A percentile compares a stretch with the other conserved stretches of the same genome.
These are phyloP conservation scores for Tricholauxania praeusta DNA, from an alignment of 2,888 invertebrate species.

Conservation along the genomic window DNA sequence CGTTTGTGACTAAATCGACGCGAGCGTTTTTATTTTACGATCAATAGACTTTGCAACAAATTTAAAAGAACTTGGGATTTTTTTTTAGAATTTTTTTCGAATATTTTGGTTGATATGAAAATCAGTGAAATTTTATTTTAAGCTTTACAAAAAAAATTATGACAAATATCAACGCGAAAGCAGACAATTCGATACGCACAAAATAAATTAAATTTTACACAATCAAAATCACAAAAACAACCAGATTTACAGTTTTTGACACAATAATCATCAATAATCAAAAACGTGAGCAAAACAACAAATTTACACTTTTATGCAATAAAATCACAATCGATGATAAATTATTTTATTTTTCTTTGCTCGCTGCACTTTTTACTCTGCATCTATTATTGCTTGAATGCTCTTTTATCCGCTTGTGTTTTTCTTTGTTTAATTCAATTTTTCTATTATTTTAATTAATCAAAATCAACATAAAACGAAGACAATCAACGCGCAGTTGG, in stretches of 20 bases:
- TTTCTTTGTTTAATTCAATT: conserved; percentile 26
- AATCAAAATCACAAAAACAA: conserved; percentile 17
- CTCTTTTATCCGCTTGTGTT: conserved; percentile 29
- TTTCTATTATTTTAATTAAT: conserved; percentile 20
- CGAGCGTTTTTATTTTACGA: neutral
- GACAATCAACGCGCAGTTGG: conserved; percentile 20
- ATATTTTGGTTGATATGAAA: conserved; percentile 18
- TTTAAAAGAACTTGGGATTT: conserved; percentile 2
- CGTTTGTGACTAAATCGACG: neutral
- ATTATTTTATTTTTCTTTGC: conserved; percentile 14
- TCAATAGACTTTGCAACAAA: conserved; percentile 8
- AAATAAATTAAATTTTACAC: conserved; percentile 20
- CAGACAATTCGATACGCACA: neutral
- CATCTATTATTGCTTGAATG: conserved; percentile 39
- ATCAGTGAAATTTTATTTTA: conserved; percentile 17
- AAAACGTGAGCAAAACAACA: conserved; percentile 1
- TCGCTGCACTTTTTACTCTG: conserved; percentile 7
- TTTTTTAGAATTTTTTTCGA: conserved; percentile 1
- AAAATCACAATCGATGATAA: conserved; percentile 10
- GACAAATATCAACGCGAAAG: neutral
- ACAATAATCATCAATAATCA: neutral
- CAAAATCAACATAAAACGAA: conserved; percentile 6
- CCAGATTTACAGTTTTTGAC: neutral
- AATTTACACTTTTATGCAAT: conserved; percentile 25
- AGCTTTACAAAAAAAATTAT: neutral